phyloP scores from a whole-genome alignment of 2,888 invertebrate genomes.

The Diachrysia chrysitis region DNA sequence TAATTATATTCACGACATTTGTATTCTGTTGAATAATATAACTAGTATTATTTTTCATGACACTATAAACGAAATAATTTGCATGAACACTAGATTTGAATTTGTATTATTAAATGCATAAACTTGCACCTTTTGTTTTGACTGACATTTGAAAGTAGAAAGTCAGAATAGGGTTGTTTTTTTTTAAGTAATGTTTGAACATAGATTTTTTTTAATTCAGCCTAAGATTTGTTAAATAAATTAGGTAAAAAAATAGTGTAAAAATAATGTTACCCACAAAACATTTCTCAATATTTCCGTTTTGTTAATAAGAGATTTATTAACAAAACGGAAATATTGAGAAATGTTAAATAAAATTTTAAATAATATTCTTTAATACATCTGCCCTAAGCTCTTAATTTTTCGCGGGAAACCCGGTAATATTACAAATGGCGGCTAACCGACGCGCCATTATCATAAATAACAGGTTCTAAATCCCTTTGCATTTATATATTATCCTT shows the following conservation, averaged over 20 bases:
- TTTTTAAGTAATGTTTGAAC: too few relatives aligned
- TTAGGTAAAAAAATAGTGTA: too few relatives aligned
- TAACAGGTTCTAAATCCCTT: slow-evolving; percentile 40
- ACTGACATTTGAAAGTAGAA: not conserved
- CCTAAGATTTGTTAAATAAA: too few relatives aligned
- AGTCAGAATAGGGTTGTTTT: not conserved
- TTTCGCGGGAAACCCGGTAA: slow-evolving; percentile 44
- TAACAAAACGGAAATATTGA: too few relatives aligned
- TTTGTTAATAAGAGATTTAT: too few relatives aligned
- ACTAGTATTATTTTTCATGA: slow-evolving; percentile 19
- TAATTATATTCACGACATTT: not conserved
- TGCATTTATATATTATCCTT: slow-evolving; percentile 34
- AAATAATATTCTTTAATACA: not conserved
- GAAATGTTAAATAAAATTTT: too few relatives aligned
- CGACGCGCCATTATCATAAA: slow-evolving; percentile 48
- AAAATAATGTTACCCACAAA: too few relatives aligned
- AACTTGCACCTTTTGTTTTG: not conserved
- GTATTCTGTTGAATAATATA: slow-evolving; percentile 13
- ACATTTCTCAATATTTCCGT: too few relatives aligned
- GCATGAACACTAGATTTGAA: not conserved
- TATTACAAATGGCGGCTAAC: slow-evolving; percentile 50
- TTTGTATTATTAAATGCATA: not conserved
- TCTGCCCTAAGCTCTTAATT: slow-evolving; percentile 17
- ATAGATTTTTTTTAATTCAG: too few relatives aligned
- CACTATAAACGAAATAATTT: slow-evolving; percentile 31